Evolutionary conservation across 2,113 vertebrate genomes (phyloP).

Genomic region (Dasyornis broadbenti): DNA sequence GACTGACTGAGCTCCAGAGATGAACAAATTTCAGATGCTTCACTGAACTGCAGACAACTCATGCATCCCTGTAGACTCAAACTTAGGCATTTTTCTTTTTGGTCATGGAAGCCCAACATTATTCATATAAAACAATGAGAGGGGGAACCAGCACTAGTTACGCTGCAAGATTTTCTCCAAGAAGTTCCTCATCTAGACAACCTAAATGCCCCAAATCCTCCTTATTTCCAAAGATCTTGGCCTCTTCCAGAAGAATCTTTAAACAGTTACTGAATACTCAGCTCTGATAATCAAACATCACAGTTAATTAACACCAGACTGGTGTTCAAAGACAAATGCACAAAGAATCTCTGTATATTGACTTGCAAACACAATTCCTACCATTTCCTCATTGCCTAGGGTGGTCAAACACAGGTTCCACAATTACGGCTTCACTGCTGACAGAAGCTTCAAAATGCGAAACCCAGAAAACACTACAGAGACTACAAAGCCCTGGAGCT

Average conservation of each 20-base stretch:
- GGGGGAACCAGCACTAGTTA: not conserved
- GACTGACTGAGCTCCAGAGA: not conserved
- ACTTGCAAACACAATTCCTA: not conserved
- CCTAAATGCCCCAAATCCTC: accelerated
- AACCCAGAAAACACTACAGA: not conserved
- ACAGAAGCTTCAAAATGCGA: not conserved
- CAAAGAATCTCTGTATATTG: not conserved
- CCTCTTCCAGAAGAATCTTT: not conserved
- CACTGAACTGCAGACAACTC: not conserved
- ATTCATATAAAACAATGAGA: not conserved
- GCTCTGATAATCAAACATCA: not conserved
- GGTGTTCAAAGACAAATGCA: not conserved
- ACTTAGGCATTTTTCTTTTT: accelerated
- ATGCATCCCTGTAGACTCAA: not conserved
- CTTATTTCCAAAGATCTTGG: not conserved
- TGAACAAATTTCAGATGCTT: not conserved
- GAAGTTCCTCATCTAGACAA: not conserved
- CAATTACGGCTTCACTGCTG: not conserved
- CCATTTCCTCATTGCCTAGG: not conserved
- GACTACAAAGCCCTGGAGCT: not conserved
- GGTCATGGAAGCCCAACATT: not conserved
- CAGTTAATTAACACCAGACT: not conserved
- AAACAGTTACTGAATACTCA: not conserved
- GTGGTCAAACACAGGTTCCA: not conserved
- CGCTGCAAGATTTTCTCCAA: not conserved